Evolutionary conservation across 1,140 invertebrate species (phyloP), one percentile per base, ranked within the genome.

Genomic region (Chionoecetes opilio): DNA sequence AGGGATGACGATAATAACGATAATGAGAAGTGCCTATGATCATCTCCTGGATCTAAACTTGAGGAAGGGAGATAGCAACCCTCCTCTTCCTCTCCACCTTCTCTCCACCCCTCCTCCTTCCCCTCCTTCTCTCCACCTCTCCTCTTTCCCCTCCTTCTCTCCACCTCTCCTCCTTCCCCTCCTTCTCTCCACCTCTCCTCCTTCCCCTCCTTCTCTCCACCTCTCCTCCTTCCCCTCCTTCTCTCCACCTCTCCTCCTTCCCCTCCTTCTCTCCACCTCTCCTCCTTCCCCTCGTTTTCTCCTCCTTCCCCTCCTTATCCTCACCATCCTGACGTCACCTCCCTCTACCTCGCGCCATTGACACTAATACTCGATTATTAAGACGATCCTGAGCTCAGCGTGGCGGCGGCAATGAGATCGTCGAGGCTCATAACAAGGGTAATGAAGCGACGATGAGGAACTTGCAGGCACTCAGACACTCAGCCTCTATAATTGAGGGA

Each of bases 291-390:
- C 63, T n/a, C 63, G 6, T 5, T 21, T 26, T 11, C 21, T 3
- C 53, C 26, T 21, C 21, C 63, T 8, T 21, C 21, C 26, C 6
- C 21, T n/a, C 63, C n/a, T 21, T 75, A 0, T 2, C 1, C 63
- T n/a, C 63, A n/a, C 53, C 21, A 75, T 21, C 26, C 63, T 75
- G 5, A 8, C 41, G 5, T 14, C 14, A 5, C 41, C 41, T 14
- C 5, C 41, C 41, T 5, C 41, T 14, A 46, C 63, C 63, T 75
- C 26, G 63, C 63, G 63, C 63, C 63, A 75, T 75, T 75, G 63
- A 75, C 63, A 75, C 63, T 75, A 75, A 75, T 75, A 26, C 63
- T 75, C 63, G 63, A 75, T 75, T 75, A 75, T 75, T 75, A 75
- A 75, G 63, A 75, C 63, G 63, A 75, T 75, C 63, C 63, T 8